Base-by-base conservation (phyloP, 2,113 vertebrate species). In the Macaca nemestrina region DNA sequence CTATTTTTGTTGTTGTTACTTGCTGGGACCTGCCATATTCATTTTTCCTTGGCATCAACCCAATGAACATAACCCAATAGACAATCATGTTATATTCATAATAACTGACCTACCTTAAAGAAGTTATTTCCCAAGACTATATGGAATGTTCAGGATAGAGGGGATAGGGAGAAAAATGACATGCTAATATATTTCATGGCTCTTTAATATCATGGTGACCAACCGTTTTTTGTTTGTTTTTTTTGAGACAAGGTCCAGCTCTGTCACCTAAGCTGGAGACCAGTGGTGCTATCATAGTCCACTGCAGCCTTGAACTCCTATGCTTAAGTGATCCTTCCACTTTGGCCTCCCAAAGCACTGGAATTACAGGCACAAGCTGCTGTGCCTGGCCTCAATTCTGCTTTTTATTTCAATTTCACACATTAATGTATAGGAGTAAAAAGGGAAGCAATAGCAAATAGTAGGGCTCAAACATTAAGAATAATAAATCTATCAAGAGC, bases 321-420 rank as follows among this genome's bases (percentile, higher is more conserved):
- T 64, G 61, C 61, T 30, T 64, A 64, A 64, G 27, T 27, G 30
- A 14, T 32, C 61, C 27, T 30, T 32, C 13, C 27, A 30, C 12
- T 32, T 14, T 14, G 61, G 27, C 27, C 61, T 64, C 27, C 61
- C 27, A 64, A 64, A 64, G 27, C 12, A 1, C 61, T 32, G 27
- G 61, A 30, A 32, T 32, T 32, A 32, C 12, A 64, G 61, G 61
- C 12, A 64, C 61, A 64, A 64, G 61, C 61, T 64, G 61, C 61
- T 64, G 61, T 64, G 27, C 27, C 61, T 13, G 30, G 61, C 27
- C 61, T 81, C 70, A 84, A 48, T 38, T 91, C 59, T 45, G 27
- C 6, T 88, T 88, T 84, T 52, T 55, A 68, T 70, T 89, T 80
- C 5, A 97, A 70, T 88, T 90, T 90, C 27, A 95, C 11, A 25